Base-by-base conservation (phyloP, 2,888 invertebrate genomes). In the Trachelus stipa region DNA sequence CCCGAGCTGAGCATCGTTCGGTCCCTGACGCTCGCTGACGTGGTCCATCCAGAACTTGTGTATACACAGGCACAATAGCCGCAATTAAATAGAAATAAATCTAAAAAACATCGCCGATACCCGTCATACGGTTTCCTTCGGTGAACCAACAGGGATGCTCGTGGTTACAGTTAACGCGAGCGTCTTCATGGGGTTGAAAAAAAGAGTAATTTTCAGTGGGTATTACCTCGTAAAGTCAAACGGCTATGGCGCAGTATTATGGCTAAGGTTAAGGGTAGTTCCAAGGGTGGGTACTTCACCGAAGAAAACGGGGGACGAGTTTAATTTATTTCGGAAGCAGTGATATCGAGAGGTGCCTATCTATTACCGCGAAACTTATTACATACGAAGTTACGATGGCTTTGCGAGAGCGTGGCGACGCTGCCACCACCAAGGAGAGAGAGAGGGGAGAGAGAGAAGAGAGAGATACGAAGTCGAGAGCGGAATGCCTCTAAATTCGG, bases 401-500 rank as follows among this genome's bases (percentile, higher is more conserved):
- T 79, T 40, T 69, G 77, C 74, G 83, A 83, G 79, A 83, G 80
- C 83, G 31, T 12, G 12, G 71, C 31, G 31, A 56, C 23, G 23
- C 23, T 56, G 56, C 23, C 23, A 1, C 6, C 2, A 23, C 23
- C 15, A 9, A 56, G 1, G 12, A 15, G 81, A 80, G 81, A 83
- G 80, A 79, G 81, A 81, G 82, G 82, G 80, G 81, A 74, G 77
- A 76, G 78, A 80, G 81, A 81, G 82, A 79, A 80, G 37, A 76
- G 73, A 73, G 68, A 37, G 77, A 73, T 73, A 34, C 74, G 73
- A 40, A 74, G 56, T 15, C 34, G 73, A 79, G 76, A 74, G 56
- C 68, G 68, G 75, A 88, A 86, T 87, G 85, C 82, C 84, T 84
- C 82, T 83, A 86, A 89, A 89, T 89, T 89, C 85, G 85, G 85